Percentiles rank a stretch among this genome's conserved stretches.
These are phyloP conservation scores for Schmidtea mediterranea DNA, from an alignment of 1,140 invertebrate genomes.

Conservation along the genomic window DNA sequence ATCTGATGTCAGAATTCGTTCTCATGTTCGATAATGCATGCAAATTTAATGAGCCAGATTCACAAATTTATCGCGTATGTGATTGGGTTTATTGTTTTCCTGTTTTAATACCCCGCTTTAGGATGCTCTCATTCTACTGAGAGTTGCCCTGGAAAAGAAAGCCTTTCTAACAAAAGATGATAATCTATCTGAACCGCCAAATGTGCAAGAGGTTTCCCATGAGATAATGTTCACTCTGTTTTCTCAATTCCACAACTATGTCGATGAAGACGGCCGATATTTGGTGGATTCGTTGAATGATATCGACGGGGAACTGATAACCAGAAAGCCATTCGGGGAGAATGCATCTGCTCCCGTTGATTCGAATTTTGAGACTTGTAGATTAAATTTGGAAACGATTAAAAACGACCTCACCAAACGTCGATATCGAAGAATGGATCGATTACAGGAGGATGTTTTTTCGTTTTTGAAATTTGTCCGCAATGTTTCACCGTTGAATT, in stretches of 20 bases:
- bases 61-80: conserved; percentile 70
- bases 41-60: conserved; percentile 95
- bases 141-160: conserved; percentile 67
- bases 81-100: not conserved
- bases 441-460: conserved; percentile 87
- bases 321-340: no score
- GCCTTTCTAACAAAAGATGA: conserved; percentile 44
- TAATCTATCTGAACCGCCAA: conserved; percentile 40
- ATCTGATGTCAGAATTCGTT: conserved; percentile 65
- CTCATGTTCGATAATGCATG: conserved; percentile 97
- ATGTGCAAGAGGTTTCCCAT: conserved; percentile 57
- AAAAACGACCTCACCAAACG: conserved; percentile 22
- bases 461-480: conserved; percentile 64
- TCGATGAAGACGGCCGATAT: conserved; percentile 10
- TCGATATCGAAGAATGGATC: conserved; percentile 62
- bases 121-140: conserved; percentile 70
- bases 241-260: conserved; percentile 66
- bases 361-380: not conserved
- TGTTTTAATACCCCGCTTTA: conserved; percentile 14
- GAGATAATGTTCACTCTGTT: conserved; percentile 70
- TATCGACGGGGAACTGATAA: not conserved
- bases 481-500: conserved; percentile 56
- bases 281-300: not conserved
- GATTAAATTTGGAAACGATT: not conserved
- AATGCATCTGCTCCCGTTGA: not conserved